Evolutionary conservation across 2,888 invertebrate genomes (phyloP), one percentile per base, ranked within the genome.

Genomic region (Himalopsyche anomala): DNA sequence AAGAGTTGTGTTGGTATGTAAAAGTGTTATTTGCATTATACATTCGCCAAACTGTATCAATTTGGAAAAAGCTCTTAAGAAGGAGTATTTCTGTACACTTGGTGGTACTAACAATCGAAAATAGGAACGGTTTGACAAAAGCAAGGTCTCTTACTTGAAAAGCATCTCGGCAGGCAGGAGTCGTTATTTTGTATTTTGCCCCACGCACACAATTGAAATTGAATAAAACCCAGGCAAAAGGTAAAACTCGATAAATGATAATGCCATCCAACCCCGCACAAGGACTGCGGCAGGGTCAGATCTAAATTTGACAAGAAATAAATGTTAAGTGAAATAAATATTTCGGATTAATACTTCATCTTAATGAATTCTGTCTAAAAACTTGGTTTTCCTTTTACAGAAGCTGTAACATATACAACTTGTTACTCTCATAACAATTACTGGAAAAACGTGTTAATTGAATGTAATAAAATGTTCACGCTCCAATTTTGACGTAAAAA

Each of bases 231-330:
- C 74, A 36, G 74, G 74, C 74, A 15, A 74, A 74, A 74, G 74
- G 74, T 74, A 74, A 74, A 74, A 74, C 74, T 74, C 74, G 74
- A 74, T 74, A 74, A 74, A 74, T 74, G 74, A 74, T 74, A 74
- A 74, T 74, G 74, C 36, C 36, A 74, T 74, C 74, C 36, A 74
- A 74, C 74, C 74, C 36, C 74, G 74, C 38, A 38, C 38, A 74
- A 74, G 36, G 36, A 74, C 36, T 15, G 74, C 8, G 28, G 11
- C 62, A 74, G 74, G 36, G 74, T 74, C 74, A 36, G 36, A 74
- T 74, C 74, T 19, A 38, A 36, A 15, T 51, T 51, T 15, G 12
- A 0, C 15, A 5, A 15, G 51, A 8, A 51, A 51, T 15, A 51
- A 51, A 51, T 51, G 3, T 15, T 15, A 51, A 51, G 0, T 5